Conservation (phyloP, 2,113 vertebrate species). For the Tetrao urogallus region DNA sequence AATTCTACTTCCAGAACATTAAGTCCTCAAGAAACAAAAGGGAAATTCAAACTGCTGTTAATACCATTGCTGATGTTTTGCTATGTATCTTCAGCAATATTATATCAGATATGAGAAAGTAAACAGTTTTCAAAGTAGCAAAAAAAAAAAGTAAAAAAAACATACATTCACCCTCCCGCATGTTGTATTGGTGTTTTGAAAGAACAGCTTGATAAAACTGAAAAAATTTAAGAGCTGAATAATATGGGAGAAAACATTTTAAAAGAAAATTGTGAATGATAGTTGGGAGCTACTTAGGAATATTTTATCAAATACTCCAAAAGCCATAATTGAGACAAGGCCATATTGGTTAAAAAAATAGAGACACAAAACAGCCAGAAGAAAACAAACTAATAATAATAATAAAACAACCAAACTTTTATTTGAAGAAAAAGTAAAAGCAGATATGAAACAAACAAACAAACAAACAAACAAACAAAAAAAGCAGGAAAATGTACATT, state of each 20-base stretch:
- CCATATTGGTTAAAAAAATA: background rate
- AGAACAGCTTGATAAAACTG: constrained; percentile 19
- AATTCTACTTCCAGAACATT: background rate
- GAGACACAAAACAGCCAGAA: background rate
- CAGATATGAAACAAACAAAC: background rate
- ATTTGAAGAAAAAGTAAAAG: constrained; percentile 23
- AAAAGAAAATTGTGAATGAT: constrained; percentile 56
- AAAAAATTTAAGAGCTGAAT: constrained; percentile 45
- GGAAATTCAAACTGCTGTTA: background rate
- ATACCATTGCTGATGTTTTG: background rate
- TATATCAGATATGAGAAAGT: background rate
- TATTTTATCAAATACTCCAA: constrained; percentile 24
- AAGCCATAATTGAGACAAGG: constrained; percentile 49
- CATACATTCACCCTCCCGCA: background rate
- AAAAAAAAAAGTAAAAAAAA: background rate
- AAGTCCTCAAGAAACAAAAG: background rate
- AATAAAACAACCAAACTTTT: background rate
- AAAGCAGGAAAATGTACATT: background rate
- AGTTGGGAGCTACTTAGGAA: constrained; percentile 60
- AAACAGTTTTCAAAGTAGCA: background rate
- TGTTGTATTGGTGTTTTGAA: background rate
- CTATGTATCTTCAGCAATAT: background rate
- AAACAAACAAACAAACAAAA: background rate
- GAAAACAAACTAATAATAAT: background rate
- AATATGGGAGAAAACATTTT: constrained; percentile 42